Percentiles rank a stretch among this genome's conserved stretches.
These are phyloP conservation scores for Drosophila anceps DNA, from an alignment of 2,888 invertebrate genomes.

Conservation along the genomic window DNA sequence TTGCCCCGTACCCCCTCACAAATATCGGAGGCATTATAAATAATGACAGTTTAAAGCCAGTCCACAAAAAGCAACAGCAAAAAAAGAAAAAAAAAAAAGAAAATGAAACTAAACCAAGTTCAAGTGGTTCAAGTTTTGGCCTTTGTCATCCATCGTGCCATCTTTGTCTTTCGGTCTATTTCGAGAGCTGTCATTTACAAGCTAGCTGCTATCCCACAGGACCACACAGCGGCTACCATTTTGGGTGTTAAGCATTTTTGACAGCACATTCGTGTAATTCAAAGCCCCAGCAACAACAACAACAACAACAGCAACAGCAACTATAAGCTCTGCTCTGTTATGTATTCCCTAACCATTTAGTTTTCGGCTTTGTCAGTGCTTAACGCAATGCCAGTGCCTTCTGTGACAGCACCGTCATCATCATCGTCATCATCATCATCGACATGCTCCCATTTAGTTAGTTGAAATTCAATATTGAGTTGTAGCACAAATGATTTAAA, in stretches of 20 bases:
- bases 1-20: not conserved
- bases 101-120: slow-evolving; percentile 39
- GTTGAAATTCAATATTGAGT: slow-evolving; percentile 31
- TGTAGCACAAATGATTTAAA: slow-evolving; percentile 7
- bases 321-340: slow-evolving; percentile 22
- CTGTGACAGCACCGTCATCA: slow-evolving; percentile 22
- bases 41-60: slow-evolving; percentile 68
- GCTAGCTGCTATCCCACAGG: slow-evolving; percentile 41
- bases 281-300: slow-evolving; percentile 47
- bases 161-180: slow-evolving; percentile 31
- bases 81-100: not conserved
- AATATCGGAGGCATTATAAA: slow-evolving; percentile 55
- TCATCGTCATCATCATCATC: not conserved
- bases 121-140: slow-evolving; percentile 38
- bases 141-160: slow-evolving; percentile 24
- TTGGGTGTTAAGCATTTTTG: slow-evolving; percentile 69
- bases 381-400: slow-evolving; percentile 28
- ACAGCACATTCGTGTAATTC: slow-evolving; percentile 73
- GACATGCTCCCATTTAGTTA: not conserved
- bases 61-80: not conserved
- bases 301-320: slow-evolving; percentile 5
- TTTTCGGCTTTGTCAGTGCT: slow-evolving; percentile 68
- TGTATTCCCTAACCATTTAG: slow-evolving; percentile 64
- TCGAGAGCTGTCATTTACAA: slow-evolving; percentile 60
- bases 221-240: slow-evolving; percentile 28